Evolutionary conservation across 1,140 invertebrate genomes (phyloP).

Genomic region (Tetramorium alpestre): DNA sequence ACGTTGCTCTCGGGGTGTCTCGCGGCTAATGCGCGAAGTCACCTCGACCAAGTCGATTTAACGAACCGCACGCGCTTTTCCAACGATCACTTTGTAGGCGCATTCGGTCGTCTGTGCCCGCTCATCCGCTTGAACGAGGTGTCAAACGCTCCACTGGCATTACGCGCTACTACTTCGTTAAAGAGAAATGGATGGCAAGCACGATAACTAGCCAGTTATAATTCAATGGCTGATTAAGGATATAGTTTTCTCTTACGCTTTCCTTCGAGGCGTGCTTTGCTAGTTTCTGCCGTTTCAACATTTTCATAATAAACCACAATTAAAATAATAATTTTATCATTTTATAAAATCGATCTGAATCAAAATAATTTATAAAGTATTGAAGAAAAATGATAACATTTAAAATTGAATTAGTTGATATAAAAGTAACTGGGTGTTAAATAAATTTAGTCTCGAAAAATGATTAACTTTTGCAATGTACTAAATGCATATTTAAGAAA

Average conservation of each 20-base stretch:
- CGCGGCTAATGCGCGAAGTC: conserved; percentile 36
- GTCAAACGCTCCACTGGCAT: conserved; percentile 52
- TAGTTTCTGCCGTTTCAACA: not conserved
- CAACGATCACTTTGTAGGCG: conserved; percentile 43
- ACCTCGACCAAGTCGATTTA: conserved; percentile 62
- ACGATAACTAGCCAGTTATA: conserved; percentile 19
- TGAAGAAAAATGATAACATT: not conserved
- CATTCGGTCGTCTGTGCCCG: conserved; percentile 31
- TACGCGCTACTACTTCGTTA: conserved; percentile 53
- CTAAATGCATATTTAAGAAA: not conserved
- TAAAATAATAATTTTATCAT: not conserved
- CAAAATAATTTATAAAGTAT: not conserved
- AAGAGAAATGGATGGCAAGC: conserved; percentile 27
- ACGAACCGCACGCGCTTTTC: conserved; percentile 65
- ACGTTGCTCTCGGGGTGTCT: conserved; percentile 62
- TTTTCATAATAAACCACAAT: not conserved
- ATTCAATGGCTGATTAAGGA: conserved; percentile 50
- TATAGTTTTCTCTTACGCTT: not conserved
- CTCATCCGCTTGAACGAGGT: conserved; percentile 35
- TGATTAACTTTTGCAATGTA: not conserved
- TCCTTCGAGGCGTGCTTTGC: not conserved
- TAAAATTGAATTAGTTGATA: not conserved
- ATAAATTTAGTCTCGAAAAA: not conserved
- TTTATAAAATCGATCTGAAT: not conserved
- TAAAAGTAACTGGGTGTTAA: not conserved